These are phyloP conservation scores for Gobionotothen gibberifrons DNA, from an alignment of 2,797 vertebrate genomes.

Conservation along the genomic window DNA sequence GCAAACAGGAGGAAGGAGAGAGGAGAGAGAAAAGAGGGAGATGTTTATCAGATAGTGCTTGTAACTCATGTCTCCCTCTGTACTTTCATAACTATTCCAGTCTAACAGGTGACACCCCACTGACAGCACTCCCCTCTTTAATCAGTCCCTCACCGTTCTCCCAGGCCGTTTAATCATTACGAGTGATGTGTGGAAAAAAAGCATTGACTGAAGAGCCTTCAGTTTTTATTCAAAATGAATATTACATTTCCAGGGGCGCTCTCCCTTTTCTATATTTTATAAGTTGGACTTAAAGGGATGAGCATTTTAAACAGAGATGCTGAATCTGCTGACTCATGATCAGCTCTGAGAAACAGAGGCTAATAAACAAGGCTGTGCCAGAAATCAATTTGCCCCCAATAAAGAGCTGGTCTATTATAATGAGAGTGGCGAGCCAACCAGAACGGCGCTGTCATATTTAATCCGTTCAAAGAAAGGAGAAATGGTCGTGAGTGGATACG, in stretches of 20 bases:
- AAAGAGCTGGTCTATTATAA: conserved; percentile 68
- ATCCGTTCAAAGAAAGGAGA: conserved; percentile 47
- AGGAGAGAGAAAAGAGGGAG: conserved; percentile 35
- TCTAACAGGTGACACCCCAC: conserved; percentile 44
- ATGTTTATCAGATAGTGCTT: conserved; percentile 36
- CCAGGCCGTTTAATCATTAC: conserved; percentile 44
- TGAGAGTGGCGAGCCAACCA: conserved; percentile 56
- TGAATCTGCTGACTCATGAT: conserved; percentile 70
- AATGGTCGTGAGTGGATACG: conserved; percentile 35
- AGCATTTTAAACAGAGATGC: conserved; percentile 41
- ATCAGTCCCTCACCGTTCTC: conserved; percentile 42
- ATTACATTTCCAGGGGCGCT: conserved; percentile 37
- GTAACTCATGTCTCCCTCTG: conserved; percentile 24
- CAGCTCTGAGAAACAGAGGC: conserved; percentile 54
- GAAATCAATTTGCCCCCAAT: conserved; percentile 75
- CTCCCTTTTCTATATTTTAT: conserved; percentile 56
- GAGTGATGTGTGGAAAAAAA: conserved; percentile 42
- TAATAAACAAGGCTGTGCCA: conserved; percentile 70
- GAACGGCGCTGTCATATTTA: conserved; percentile 67
- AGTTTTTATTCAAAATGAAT: conserved; percentile 52
- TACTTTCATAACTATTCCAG: conserved; percentile 25
- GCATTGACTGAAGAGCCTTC: conserved; percentile 25
- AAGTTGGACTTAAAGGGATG: conserved; percentile 29
- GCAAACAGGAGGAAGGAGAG: conserved; percentile 8
- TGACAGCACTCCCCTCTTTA: conserved; percentile 41